Evolutionary conservation across 2,888 invertebrate genomes (phyloP), one percentile per base, ranked within the genome.

Genomic region (Dusona sp.): DNA sequence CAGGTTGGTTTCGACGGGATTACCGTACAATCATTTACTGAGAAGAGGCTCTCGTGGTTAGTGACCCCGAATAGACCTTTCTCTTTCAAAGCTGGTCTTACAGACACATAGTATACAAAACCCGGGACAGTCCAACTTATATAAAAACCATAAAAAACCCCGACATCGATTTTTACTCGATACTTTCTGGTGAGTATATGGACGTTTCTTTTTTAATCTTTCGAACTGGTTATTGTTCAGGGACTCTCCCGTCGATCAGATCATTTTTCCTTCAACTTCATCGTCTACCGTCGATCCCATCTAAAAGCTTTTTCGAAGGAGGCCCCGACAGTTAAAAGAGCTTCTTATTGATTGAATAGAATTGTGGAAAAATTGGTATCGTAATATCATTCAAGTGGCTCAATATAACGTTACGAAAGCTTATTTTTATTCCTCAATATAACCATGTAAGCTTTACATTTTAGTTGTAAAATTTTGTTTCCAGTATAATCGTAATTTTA

Each of bases 211-310:
- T 74, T 45, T 67, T 3, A 61, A 16, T 16, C 29, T 61, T 29
- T 54, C 67, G 25, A 67, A 54, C 48, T 67, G 67, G 65, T 42
- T 67, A 57, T 81, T 65, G 51, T 42, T 48, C 67, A 13, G 74
- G 81, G 54, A 74, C 54, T 74, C 67, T 51, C 68, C n/a, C 65
- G 38, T 45, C 74, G 42, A 57, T 67, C 38, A 38, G 29, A 54
- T 65, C 25, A 25, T 67, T 81, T 67, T 65, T 25, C 51, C 38
- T 42, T 67, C 80, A 22, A 65, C 74, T 51, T 36, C 25, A 22
- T 51, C 25, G 36, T 29, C 25, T 57, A 33, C 11, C 45, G 8
- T 68, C 57, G 29, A 29, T 70, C 45, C 4, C 29, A 2, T 45
- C 16, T 42, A 45, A 45, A 48, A 16, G 70, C 45, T 48, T 13